Evolutionary conservation across 2,797 vertebrate species (phyloP).

Genomic region (Agapornis canus): DNA sequence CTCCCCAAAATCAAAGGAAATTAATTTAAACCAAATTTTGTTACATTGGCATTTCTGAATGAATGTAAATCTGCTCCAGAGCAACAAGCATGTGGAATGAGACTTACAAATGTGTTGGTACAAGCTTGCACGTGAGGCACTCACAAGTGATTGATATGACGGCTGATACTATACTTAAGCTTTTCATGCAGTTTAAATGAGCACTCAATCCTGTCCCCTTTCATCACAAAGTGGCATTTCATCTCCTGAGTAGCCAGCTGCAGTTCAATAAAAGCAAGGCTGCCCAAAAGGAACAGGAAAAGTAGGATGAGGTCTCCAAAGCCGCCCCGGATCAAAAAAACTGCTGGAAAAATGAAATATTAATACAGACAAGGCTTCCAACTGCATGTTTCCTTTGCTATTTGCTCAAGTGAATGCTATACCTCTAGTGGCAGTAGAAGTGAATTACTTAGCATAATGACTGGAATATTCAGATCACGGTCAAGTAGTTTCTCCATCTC

Average conservation of each 20-base stretch:
- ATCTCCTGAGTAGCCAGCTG: constrained; percentile 18
- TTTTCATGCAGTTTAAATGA: constrained; percentile 43
- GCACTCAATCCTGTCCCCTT: constrained; percentile 24
- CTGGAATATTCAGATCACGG: constrained; percentile 9
- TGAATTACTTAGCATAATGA: constrained; percentile 56
- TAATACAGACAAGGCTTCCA: constrained; percentile 46
- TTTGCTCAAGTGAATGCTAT: constrained; percentile 48
- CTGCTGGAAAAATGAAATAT: constrained; percentile 62
- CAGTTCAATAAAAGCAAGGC: constrained; percentile 24
- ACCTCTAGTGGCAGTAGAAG: constrained; percentile 56
- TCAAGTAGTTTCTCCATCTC: background rate
- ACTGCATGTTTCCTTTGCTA: constrained; percentile 54
- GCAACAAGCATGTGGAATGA: background rate
- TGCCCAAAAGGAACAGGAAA: constrained; percentile 21
- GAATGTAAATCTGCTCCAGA: background rate
- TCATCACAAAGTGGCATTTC: constrained; percentile 46
- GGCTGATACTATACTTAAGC: constrained; percentile 21
- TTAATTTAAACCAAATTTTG: background rate
- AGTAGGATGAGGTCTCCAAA: constrained; percentile 34
- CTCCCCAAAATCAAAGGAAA: background rate
- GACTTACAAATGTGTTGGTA: background rate
- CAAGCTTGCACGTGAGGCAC: background rate
- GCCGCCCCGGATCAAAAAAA: constrained; percentile 38
- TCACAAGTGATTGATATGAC: constrained; percentile 22
- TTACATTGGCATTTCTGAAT: background rate